A percentile compares a stretch with the other conserved stretches of the same genome.
These are phyloP conservation scores for Ctenomys sociabilis DNA, from an alignment of 2,113 vertebrate species.

Conservation along the genomic window DNA sequence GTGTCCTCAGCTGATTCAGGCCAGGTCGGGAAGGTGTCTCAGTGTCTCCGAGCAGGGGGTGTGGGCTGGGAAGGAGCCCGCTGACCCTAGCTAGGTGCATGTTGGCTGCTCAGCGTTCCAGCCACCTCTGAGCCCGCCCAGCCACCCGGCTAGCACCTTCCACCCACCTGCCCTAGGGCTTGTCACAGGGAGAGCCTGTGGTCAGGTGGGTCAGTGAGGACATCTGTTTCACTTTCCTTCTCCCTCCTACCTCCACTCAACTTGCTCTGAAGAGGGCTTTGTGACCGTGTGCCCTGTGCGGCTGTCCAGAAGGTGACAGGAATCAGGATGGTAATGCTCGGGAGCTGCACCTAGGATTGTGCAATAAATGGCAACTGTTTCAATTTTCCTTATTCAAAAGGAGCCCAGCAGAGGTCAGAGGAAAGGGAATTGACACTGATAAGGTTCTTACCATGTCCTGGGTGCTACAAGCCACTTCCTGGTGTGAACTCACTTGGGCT, in stretches of 20 bases:
- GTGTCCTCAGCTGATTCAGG: slow-evolving; percentile 77
- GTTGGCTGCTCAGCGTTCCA: not conserved
- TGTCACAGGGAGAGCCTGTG: slow-evolving; percentile 31
- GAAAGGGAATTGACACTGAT: not conserved
- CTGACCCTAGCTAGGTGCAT: not conserved
- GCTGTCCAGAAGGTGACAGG: not conserved
- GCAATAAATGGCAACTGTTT: not conserved
- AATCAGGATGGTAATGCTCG: not conserved
- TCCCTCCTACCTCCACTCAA: not conserved
- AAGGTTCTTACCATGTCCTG: not conserved
- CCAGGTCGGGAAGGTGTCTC: slow-evolving; percentile 56
- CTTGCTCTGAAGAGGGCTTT: not conserved
- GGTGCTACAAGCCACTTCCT: not conserved
- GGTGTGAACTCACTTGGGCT: not conserved
- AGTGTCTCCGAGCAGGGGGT: not conserved
- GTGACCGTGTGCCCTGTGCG: not conserved
- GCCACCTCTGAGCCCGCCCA: not conserved
- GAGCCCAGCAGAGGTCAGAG: not conserved
- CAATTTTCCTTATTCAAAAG: slow-evolving; percentile 25
- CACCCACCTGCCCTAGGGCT: not conserved
- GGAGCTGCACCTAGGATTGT: not conserved
- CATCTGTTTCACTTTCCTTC: slow-evolving; percentile 10
- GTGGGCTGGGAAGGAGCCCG: not conserved
- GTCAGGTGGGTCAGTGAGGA: slow-evolving; percentile 52
- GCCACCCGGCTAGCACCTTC: not conserved